Percentiles rank a stretch among this genome's conserved stretches.
phyloP scores from a whole-genome alignment of 2,888 invertebrate species.

The Pherbina coryleti region DNA sequence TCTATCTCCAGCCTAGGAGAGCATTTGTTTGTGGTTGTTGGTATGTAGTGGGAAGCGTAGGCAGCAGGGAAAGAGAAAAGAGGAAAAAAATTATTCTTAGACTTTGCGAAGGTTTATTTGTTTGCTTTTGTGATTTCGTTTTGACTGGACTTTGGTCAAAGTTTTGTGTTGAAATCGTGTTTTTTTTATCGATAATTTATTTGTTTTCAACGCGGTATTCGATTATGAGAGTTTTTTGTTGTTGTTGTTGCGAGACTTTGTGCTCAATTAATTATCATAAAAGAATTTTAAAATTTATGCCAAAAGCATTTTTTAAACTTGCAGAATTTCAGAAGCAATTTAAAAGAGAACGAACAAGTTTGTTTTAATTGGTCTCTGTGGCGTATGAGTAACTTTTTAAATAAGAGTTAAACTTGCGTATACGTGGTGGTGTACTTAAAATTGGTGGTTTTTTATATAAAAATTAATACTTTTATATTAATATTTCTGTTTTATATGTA shows the following conservation, averaged over 20 bases:
- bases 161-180: conserved; percentile 11
- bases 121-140: not conserved
- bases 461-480: too few species aligned
- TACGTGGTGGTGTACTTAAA: too few species aligned
- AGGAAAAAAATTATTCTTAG: conserved; percentile 9
- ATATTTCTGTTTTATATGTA: too few species aligned
- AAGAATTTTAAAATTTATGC: conserved; percentile 36
- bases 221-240: conserved; percentile 27
- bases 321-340: too few species aligned
- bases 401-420: too few species aligned
- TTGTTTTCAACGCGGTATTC: conserved; percentile 43
- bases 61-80: not conserved
- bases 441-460: too few species aligned
- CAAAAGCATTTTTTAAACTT: too few species aligned
- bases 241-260: not conserved
- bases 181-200: conserved; percentile 39
- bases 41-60: not conserved
- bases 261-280: conserved; percentile 34
- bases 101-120: conserved; percentile 15
- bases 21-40: conserved; percentile 3
- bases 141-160: conserved; percentile 43
- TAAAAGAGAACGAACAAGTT: too few species aligned
- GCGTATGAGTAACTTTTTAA: too few species aligned
- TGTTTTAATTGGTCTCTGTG: too few species aligned
- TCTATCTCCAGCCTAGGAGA: not conserved